Evolutionary conservation across 2,113 vertebrate genomes (phyloP).

Genomic region (Cacatua alba): DNA sequence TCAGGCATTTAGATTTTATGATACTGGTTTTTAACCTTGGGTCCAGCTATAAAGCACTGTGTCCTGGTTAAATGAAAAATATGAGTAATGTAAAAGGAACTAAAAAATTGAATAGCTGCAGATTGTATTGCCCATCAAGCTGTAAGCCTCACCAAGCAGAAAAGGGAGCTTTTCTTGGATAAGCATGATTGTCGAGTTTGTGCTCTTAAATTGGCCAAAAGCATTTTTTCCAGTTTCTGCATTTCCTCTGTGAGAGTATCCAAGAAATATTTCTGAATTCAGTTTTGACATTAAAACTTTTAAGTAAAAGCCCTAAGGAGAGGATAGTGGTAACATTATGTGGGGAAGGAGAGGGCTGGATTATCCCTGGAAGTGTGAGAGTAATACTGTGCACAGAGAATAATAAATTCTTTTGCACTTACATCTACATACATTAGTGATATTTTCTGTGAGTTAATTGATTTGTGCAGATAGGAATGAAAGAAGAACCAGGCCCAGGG

Average conservation of each 20-base stretch:
- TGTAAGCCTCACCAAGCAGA: neutral
- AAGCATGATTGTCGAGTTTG: neutral
- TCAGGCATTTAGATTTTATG: neutral
- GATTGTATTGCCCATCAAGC: neutral
- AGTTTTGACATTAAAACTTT: neutral
- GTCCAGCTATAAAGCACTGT: neutral
- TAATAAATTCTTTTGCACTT: slow-evolving; percentile 34
- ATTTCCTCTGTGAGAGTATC: neutral
- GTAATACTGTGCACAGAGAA: neutral
- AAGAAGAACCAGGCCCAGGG: neutral
- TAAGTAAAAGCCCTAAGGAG: neutral
- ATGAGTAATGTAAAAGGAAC: neutral
- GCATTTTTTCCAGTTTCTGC: neutral
- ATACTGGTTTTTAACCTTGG: neutral
- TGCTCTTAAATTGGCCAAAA: neutral
- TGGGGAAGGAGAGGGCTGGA: neutral
- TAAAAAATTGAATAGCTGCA: neutral
- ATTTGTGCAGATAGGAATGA: slow-evolving; percentile 5
- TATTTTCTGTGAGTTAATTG: neutral
- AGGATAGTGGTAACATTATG: neutral
- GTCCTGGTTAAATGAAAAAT: neutral
- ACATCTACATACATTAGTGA: neutral
- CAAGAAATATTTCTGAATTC: neutral
- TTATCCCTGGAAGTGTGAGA: neutral
- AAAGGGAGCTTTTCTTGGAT: neutral